Conservation (phyloP, 2,888 invertebrate species). For the Plemyria rubiginata region DNA sequence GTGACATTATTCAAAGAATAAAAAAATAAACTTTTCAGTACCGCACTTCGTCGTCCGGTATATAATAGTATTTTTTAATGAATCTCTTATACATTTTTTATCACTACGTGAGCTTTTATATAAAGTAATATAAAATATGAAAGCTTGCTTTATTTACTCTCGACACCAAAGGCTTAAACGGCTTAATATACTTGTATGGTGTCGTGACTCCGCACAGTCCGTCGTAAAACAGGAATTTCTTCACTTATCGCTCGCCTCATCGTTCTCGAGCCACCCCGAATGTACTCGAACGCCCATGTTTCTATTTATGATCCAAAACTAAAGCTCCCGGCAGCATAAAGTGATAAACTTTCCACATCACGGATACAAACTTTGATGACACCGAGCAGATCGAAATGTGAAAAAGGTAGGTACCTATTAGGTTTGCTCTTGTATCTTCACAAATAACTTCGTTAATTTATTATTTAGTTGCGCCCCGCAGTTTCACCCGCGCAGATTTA, state of each 20-base stretch:
- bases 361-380: constrained; percentile 2
- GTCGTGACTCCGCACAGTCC: constrained; percentile 20
- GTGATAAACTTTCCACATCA: constrained; percentile 8
- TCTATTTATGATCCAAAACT: constrained; percentile 26
- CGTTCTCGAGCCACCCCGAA: constrained; percentile 19
- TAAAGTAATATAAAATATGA: background rate
- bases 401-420: constrained; percentile 1
- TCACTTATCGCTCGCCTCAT: constrained; percentile 22
- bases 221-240: constrained; percentile 21
- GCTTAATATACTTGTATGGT: constrained; percentile 22
- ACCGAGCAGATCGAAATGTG: background rate
- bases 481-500: too few relatives aligned
- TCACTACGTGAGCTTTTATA: background rate
- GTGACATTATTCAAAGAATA: too few relatives aligned
- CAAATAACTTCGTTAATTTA: too few relatives aligned
- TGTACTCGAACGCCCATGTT: constrained; percentile 18
- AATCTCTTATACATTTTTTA: too few relatives aligned
- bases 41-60: too few relatives aligned
- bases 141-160: constrained; percentile 1
- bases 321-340: constrained; percentile 15
- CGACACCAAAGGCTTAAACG: constrained; percentile 2
- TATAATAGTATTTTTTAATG: too few relatives aligned
- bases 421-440: too few relatives aligned
- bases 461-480: too few relatives aligned
- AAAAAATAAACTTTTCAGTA: too few relatives aligned